phyloP scores from a whole-genome alignment of 2,888 invertebrate species.

The Melieria picta region DNA sequence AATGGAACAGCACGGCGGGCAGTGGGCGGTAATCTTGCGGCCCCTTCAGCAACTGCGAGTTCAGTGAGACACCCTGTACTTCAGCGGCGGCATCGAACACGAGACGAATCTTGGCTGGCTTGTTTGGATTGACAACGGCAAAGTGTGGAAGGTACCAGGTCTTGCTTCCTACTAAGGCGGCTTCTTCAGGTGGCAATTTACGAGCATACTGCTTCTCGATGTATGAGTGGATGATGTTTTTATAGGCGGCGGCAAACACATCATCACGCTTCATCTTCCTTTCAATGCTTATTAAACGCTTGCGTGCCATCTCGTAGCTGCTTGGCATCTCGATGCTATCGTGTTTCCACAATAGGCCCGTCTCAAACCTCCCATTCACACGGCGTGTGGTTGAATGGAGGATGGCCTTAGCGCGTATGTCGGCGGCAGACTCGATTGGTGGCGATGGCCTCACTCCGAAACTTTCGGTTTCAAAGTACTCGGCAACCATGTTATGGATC shows the following conservation, averaged over 20 bases:
- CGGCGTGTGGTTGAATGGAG: slow-evolving; percentile 13
- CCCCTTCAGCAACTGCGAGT: slow-evolving; percentile 17
- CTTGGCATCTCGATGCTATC: slow-evolving; percentile 31
- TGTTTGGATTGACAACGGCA: slow-evolving; percentile 34
- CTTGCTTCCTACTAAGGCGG: slow-evolving; percentile 11
- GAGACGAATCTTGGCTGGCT: slow-evolving; percentile 34
- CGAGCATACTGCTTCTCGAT: slow-evolving; percentile 34
- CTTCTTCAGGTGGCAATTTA: slow-evolving; percentile 31
- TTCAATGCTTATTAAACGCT: slow-evolving; percentile 33
- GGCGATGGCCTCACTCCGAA: slow-evolving; percentile 32
- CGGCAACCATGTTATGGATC: slow-evolving; percentile 4
- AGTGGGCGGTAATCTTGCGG: slow-evolving; percentile 22
- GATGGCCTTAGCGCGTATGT: slow-evolving; percentile 1
- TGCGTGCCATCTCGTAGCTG: slow-evolving; percentile 28
- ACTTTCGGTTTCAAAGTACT: slow-evolving; percentile 22
- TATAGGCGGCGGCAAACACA: slow-evolving; percentile 33
- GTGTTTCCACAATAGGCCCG: slow-evolving; percentile 31
- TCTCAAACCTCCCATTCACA: slow-evolving; percentile 31
- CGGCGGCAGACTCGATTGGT: slow-evolving; percentile 18
- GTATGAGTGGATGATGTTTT: slow-evolving; percentile 28
- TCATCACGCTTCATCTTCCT: slow-evolving; percentile 35
- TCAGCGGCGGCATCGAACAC: slow-evolving; percentile 39
- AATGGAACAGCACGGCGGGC: slow-evolving; percentile 18
- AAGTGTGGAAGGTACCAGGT: slow-evolving; percentile 50
- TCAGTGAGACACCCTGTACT: slow-evolving; percentile 28